Base-by-base conservation (phyloP, 2,113 vertebrate species). In the Forbesichthys agassizii region DNA sequence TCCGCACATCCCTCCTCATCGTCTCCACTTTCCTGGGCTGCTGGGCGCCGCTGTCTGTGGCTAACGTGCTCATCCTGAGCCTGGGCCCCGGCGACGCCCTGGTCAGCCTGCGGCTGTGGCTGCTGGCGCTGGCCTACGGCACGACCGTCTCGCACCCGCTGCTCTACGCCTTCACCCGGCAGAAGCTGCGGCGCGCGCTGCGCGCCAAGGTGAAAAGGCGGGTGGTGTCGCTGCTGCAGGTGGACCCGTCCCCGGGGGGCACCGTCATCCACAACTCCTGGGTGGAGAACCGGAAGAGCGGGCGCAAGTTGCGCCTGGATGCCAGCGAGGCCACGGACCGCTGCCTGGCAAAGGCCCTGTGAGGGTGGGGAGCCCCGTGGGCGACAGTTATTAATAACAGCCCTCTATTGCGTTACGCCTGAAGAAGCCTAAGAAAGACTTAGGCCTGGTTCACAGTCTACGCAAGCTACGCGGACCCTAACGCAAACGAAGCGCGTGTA, bases 1-100 rank as follows among this genome's bases (percentile, higher is more conserved):
- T 93, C 72, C 89, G 78, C 66, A 94, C 94, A 89, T 93, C 93
- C 14, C 85, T 95, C 63, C 81, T 95, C 68, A 94, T 93, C 48
- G 89, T 92, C 83, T 87, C 88, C 6, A 93, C 93, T 14, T 95
- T 94, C 69, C 77, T 94, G 54, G 82, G 91, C 49, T 92, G 92
- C 61, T 94, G 92, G 93, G 92, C 90, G 0, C 90, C 91, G 4
- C 85, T 92, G 64, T 93, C 92, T 10, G 83, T 94, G 13, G 89
- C 90, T 74, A 94, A 94, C 11, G 48, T 95, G 48, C 86, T 95
- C 0, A 93, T 94, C 69, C 82, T 95, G 56, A 86, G 90, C n/a
- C 64, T 93, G 0, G 93, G 92, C 13, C 92, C 92, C 69, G 92
- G 88, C 46, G 91, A 88, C 18, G 66, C 84, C 68, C 78, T 94